These are phyloP conservation scores for Elymnias hypermnestra DNA, from an alignment of 1,140 invertebrate genomes.

Conservation along the genomic window DNA sequence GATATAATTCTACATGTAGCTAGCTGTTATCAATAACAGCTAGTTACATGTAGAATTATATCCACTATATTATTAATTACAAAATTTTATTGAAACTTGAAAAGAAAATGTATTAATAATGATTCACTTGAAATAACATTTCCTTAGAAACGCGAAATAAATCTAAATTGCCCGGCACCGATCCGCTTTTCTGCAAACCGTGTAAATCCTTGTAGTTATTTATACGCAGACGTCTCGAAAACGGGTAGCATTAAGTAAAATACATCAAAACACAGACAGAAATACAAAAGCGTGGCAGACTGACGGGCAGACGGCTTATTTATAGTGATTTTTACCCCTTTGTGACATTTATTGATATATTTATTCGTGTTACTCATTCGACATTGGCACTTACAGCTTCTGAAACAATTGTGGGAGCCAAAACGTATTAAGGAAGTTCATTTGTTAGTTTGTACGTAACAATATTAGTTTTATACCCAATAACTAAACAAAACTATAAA, in stretches of 20 bases:
- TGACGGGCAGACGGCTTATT: slow-evolving; percentile 43
- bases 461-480: too few species aligned
- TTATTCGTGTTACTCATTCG: slow-evolving; percentile 17
- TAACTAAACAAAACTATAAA: too few species aligned
- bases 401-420: slow-evolving; percentile 16
- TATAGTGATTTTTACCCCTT: slow-evolving; percentile 34
- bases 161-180: slow-evolving; percentile 13
- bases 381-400: slow-evolving; percentile 15
- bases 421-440: too few species aligned
- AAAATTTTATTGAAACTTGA: too few species aligned
- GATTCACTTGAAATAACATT: too few species aligned
- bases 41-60: too few species aligned
- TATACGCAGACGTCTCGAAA: slow-evolving; percentile 34
- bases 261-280: slow-evolving; percentile 44
- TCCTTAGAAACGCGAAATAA: slow-evolving; percentile 14
- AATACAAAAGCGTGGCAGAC: slow-evolving; percentile 34
- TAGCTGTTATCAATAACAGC: too few species aligned
- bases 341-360: slow-evolving; percentile 30
- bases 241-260: slow-evolving; percentile 37
- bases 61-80: too few species aligned
- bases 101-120: too few species aligned
- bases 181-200: slow-evolving; percentile 13
- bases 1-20: too few species aligned
- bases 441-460: too few species aligned
- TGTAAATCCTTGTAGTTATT: slow-evolving; percentile 33